A percentile compares a stretch with the other conserved stretches of the same genome.
phyloP scores from a whole-genome alignment of 2,797 vertebrate genomes.

The Peromyscus aztecus region DNA sequence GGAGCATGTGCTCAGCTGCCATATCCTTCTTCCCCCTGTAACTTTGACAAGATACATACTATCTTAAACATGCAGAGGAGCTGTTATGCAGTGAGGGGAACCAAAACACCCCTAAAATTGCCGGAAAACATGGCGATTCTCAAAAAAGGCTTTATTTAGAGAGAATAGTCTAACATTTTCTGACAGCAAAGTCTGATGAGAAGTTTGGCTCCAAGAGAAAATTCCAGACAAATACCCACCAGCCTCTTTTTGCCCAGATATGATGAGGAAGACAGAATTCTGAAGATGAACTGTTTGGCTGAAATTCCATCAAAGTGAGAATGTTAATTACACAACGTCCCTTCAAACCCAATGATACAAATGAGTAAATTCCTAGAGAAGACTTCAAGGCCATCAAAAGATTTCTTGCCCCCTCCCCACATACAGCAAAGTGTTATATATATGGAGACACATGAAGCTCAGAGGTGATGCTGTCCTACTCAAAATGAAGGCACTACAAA shows the following conservation, averaged over 20 bases:
- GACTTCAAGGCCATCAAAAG: neutral
- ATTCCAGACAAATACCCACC: neutral
- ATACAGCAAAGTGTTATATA: neutral
- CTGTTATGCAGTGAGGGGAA: constrained; percentile 46
- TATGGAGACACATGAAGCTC: neutral
- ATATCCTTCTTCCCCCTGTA: neutral
- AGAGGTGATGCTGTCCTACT: neutral
- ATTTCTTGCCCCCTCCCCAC: neutral
- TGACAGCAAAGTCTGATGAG: constrained; percentile 54
- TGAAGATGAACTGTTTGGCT: constrained; percentile 43
- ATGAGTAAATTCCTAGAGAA: constrained; percentile 48
- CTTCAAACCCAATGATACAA: neutral
- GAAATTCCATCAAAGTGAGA: constrained; percentile 46
- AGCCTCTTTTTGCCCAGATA: constrained; percentile 1
- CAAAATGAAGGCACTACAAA: neutral
- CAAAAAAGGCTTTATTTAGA: constrained; percentile 71
- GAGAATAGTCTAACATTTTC: constrained; percentile 50
- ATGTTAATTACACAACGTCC: constrained; percentile 44
- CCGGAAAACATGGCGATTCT: constrained; percentile 56
- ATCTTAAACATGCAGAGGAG: neutral
- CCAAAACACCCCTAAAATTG: constrained; percentile 49
- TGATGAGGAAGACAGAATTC: constrained; percentile 39
- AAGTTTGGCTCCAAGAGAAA: constrained; percentile 61
- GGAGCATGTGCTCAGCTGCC: neutral
- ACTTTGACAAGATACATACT: neutral